Conservation (phyloP, 2,113 vertebrate species). For the Pithys albifrons region DNA sequence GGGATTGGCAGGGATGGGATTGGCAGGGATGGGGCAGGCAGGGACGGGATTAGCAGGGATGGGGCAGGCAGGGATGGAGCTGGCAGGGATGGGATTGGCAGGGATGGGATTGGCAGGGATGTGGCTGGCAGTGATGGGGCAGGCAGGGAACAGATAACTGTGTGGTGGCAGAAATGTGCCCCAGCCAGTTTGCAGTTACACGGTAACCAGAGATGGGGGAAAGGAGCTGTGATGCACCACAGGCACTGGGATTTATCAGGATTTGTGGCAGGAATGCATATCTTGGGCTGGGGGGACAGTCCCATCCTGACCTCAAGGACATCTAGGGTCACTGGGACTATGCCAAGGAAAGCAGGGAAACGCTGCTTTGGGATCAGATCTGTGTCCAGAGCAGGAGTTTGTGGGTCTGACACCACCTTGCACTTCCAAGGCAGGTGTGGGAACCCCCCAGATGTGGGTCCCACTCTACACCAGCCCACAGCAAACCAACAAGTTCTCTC, state of each 20-base stretch:
- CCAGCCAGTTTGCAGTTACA: not conserved
- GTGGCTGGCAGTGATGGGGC: not conserved
- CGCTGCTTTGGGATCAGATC: not conserved
- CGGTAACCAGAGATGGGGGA: not conserved
- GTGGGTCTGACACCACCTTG: not conserved
- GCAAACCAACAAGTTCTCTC: not conserved
- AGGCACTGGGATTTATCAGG: not conserved
- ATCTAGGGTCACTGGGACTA: not conserved
- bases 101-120: not conserved
- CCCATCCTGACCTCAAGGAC: fast-evolving
- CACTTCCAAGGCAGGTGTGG: not conserved
- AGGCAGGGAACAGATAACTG: not conserved
- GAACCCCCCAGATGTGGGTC: not conserved
- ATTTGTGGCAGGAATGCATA: not conserved
- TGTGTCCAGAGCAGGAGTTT: not conserved
- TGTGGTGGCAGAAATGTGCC: not conserved
- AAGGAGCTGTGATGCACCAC: fast-evolving
- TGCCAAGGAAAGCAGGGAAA: not conserved
- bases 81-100: too few relatives aligned
- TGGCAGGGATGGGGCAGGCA: too few relatives aligned
- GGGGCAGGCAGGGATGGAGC: too few relatives aligned
- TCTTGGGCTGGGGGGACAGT: fast-evolving
- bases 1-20: too few relatives aligned
- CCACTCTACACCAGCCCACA: not conserved
- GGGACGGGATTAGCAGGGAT: too few relatives aligned